Evolutionary conservation across 2,888 invertebrate species (phyloP).

Genomic region (Odontocolon sp.): DNA sequence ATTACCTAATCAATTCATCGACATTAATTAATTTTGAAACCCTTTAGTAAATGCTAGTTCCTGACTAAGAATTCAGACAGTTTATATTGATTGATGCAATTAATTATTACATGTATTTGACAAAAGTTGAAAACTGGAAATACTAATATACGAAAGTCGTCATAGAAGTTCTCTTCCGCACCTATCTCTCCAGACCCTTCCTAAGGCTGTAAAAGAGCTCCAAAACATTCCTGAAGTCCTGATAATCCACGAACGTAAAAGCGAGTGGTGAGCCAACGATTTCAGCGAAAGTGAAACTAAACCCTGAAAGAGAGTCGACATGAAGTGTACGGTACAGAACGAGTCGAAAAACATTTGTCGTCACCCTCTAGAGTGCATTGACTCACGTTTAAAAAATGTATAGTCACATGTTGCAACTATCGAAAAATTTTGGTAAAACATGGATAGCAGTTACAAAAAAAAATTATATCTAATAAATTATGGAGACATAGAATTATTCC

Average conservation of each 20-base stretch:
- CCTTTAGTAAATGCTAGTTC: too few species aligned
- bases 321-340: neutral
- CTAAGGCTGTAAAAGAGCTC: neutral
- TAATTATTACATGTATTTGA: neutral
- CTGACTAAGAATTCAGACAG: too few species aligned
- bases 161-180: slow-evolving; percentile 22
- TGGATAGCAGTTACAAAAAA: too few species aligned
- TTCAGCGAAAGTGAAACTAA: slow-evolving; percentile 59
- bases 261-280: slow-evolving; percentile 62
- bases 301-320: slow-evolving; percentile 15
- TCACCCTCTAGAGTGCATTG: neutral
- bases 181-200: neutral
- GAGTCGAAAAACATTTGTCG: neutral
- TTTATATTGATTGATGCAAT: too few species aligned
- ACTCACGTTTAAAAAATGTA: neutral
- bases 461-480: slow-evolving; percentile 1
- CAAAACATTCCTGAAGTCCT: slow-evolving; percentile 29
- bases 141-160: neutral
- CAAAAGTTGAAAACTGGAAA: neutral
- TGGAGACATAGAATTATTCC: too few species aligned
- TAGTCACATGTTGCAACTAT: neutral
- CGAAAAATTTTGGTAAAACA: too few species aligned
- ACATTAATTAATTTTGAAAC: too few species aligned
- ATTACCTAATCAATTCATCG: too few species aligned
- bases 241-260: slow-evolving; percentile 55